These are phyloP conservation scores for Cantharis flavilabris DNA, from an alignment of 2,888 invertebrate genomes.

Conservation along the genomic window DNA sequence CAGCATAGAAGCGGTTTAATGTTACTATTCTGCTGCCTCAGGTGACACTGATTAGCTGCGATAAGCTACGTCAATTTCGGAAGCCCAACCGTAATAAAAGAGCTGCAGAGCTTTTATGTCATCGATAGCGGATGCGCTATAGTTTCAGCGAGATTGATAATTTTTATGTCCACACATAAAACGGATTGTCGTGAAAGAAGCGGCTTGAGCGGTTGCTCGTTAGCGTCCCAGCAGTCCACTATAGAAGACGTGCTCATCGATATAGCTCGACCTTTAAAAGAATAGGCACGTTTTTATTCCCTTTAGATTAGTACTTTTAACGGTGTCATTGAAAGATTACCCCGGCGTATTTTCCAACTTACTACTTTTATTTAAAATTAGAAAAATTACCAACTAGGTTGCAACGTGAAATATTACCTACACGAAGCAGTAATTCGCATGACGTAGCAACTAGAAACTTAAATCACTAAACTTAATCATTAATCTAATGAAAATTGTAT, in stretches of 20 bases:
- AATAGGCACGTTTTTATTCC: constrained; percentile 20
- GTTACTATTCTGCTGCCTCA: constrained; percentile 28
- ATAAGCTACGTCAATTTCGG: constrained; percentile 28
- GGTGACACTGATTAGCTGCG: constrained; percentile 31
- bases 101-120: constrained; percentile 42
- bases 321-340: constrained; percentile 16
- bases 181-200: constrained; percentile 34
- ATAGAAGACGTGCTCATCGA: constrained; percentile 28
- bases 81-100: constrained; percentile 39
- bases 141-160: constrained; percentile 49
- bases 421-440: background rate
- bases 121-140: constrained; percentile 43
- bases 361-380: background rate
- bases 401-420: background rate
- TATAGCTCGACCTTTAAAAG: constrained; percentile 9
- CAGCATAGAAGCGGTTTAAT: constrained; percentile 19
- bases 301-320: constrained; percentile 19
- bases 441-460: background rate
- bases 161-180: constrained; percentile 50
- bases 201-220: constrained; percentile 35
- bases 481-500: constrained; percentile 34
- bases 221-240: constrained; percentile 32
- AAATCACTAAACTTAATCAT: constrained; percentile 29
- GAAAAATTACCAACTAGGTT: background rate
- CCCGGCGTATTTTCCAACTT: background rate